phyloP scores from a whole-genome alignment of 2,113 vertebrate species.

The Microtus pennsylvanicus region DNA sequence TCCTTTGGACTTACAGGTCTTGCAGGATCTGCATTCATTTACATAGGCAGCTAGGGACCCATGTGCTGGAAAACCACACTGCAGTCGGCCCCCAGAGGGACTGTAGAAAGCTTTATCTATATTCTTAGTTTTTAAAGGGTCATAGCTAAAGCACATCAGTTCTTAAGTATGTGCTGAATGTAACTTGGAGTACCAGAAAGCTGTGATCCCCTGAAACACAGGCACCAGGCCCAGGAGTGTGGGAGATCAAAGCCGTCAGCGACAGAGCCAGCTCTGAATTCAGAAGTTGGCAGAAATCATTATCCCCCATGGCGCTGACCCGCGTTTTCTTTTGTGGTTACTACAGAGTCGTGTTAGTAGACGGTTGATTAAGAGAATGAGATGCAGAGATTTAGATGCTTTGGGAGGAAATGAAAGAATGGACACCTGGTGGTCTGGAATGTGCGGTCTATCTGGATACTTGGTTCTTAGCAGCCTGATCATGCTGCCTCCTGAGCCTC shows the following conservation, averaged over 20 bases:
- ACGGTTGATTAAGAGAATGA: fast-evolving
- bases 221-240: background rate
- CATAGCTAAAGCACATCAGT: background rate
- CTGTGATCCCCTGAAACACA: fast-evolving
- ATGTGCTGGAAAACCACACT: background rate
- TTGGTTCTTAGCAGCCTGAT: fast-evolving
- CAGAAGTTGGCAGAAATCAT: background rate
- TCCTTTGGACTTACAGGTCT: fast-evolving
- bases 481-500: fast-evolving
- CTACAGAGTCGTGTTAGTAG: fast-evolving
- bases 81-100: no score
- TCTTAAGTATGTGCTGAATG: background rate
- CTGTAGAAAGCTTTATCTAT: background rate
- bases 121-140: background rate
- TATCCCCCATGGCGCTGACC: fast-evolving
- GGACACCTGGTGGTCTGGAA: fast-evolving
- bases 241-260: background rate
- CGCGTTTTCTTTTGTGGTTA: background rate
- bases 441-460: background rate
- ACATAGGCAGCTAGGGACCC: no score
- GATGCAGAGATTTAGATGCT: background rate
- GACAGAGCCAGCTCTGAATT: fast-evolving
- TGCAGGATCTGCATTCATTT: background rate
- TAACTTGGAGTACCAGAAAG: fast-evolving
- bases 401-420: fast-evolving